Base-by-base conservation (phyloP, 2,113 vertebrate species). In the Nycticebus coucang region DNA sequence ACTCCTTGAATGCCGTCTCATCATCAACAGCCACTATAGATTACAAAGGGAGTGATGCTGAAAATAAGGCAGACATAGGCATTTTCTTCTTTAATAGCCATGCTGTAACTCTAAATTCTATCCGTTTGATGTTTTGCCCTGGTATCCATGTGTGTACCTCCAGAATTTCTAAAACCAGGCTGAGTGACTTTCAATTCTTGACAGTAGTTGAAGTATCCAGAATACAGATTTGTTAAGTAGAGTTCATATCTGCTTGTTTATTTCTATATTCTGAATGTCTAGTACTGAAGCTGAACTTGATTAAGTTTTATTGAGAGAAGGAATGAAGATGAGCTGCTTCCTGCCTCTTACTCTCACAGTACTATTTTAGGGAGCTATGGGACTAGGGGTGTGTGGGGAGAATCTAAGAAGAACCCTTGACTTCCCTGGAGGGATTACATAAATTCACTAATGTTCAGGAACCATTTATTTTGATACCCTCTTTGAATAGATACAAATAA, bases 371-470 rank as follows among this genome's bases (percentile, higher is more conserved):
- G 86, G 22, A 30, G 18, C 15, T 7, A 45, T 35, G 6, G 2
- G 55, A 21, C 11, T 11, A 19, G 1, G 6, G 14, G 2, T 1
- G 13, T 1, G 18, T 4, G 14, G 2, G 50, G 1, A 35, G 22
- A 5, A 24, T 82, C 5, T 87, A 57, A 86, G 30, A 81, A 37
- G 19, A 79, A 89, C 17, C 24, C 3, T 14, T 55, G 30, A 69
- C 5, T 4, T 87, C 30, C n/a, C 41, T 59, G 26, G 4, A 81
- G 64, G 53, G 59, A 60, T 81, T 45, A 68, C 26, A 95, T 62
- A 53, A 89, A 85, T 9, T 71, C 26, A 45, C 6, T 62, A 50
- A 74, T 13, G 59, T 28, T 71, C 37, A 84, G 30, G 12, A 72
- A 5, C 84, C 71, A 80, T 95, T 88, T 79, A 35, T 41, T 88